These are phyloP conservation scores for Bradypodion ventrale DNA, from an alignment of 2,797 vertebrate genomes.

Conservation along the genomic window DNA sequence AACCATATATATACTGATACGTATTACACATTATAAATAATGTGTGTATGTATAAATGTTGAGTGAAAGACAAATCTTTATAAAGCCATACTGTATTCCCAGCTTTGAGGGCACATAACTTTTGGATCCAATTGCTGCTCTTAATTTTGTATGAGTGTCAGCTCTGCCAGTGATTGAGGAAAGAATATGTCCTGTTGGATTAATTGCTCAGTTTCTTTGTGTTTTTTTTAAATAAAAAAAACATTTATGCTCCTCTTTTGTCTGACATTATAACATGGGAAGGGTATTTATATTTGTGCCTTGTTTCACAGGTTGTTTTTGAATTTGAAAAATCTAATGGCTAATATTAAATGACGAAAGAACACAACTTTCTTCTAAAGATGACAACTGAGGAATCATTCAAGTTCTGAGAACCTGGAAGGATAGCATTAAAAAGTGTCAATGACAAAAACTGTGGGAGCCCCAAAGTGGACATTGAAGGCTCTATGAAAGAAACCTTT, in stretches of 20 bases:
- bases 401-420: neutral
- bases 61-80: conserved; percentile 36
- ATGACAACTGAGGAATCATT: neutral
- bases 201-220: conserved; percentile 41
- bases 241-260: neutral
- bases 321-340: neutral
- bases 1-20: neutral
- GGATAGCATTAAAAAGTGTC: neutral
- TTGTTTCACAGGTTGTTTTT: neutral
- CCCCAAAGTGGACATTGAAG: neutral
- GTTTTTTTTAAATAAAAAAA: conserved; percentile 48
- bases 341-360: neutral
- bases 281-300: neutral
- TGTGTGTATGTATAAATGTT: neutral
- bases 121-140: conserved; percentile 33
- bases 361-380: too few species aligned
- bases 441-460: neutral
- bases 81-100: conserved; percentile 54
- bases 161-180: conserved; percentile 43
- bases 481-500: neutral
- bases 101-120: conserved; percentile 40
- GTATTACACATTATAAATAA: too few species aligned
- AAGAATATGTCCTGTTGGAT: conserved; percentile 39
- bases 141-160: conserved; percentile 53
- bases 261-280: neutral